Base-by-base conservation (phyloP, 2,113 vertebrate species). In the Megaleporinus macrocephalus region DNA sequence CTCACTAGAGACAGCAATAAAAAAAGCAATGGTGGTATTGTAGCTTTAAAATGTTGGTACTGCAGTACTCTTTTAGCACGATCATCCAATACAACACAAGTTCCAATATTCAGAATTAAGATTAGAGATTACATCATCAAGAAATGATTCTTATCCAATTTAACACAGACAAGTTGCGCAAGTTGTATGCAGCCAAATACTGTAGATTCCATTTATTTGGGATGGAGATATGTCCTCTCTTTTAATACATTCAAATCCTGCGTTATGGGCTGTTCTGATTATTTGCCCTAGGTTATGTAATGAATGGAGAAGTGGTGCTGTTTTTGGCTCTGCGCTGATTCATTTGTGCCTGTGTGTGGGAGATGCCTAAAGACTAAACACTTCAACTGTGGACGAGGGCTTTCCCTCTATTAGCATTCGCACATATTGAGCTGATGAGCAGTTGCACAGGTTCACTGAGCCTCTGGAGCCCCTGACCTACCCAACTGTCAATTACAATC, bases 371-470 rank as follows among this genome's bases (percentile, higher is more conserved):
- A 26, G 16, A 7, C 30, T 15, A 26, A 62, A 26, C 57, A 63
- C 53, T 68, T 73, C 49, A 75, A 16, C 71, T 41, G 24, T 41
- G 72, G 30, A 57, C 2, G 15, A 55, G 61, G 49, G 20, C 33
- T 76, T 44, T 70, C 62, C 12, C n/a, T 47, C 30, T 12, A 33
- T 70, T 76, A 47, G 27, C 72, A 26, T 26, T 55, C n/a, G 59
- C 71, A 74, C 13, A 20, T 29, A 41, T 47, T 62, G 71, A 66
- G 80, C 61, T 81, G 59, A 74, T 81, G 49, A 81, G 61, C 62
- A 22, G 14, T 41, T 41, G 16, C 29, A 55, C 15, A 20, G n/a
- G 51, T 29, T 55, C 71, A 55, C 20, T 63, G 61, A 29, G 51
- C 62, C 47, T 63, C 41, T 81, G 47, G 3, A 62, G 57, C 22